Evolutionary conservation across 2,888 invertebrate species (phyloP).

Genomic region (Biston stratarius): DNA sequence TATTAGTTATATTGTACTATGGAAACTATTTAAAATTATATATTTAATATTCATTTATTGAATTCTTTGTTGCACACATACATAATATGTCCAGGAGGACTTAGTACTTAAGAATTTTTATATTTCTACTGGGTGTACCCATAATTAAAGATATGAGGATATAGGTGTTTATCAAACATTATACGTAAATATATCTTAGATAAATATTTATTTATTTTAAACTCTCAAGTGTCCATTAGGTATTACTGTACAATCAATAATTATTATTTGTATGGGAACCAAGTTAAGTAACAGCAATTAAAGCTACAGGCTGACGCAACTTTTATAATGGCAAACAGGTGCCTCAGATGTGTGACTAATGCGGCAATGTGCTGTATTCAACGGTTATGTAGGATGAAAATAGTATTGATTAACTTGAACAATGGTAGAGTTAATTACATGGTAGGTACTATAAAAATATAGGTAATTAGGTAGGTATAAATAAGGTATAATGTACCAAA

Average conservation of each 20-base stretch:
- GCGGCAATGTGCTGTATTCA: conserved; percentile 27
- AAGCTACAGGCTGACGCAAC: conserved; percentile 39
- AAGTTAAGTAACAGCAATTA: conserved; percentile 44
- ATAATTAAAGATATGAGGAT: no score
- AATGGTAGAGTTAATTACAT: conserved; percentile 29
- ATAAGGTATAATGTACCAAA: background rate
- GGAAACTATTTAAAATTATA: no score
- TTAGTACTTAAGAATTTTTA: no score
- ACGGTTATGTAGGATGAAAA: conserved; percentile 30
- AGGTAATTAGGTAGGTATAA: no score
- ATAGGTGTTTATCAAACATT: no score
- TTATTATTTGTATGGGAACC: conserved; percentile 44
- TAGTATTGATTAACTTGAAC: conserved; percentile 31
- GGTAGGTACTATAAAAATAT: conserved; percentile 1
- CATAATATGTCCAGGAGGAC: no score
- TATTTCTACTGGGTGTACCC: no score
- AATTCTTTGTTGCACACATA: no score
- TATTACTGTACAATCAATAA: conserved; percentile 30
- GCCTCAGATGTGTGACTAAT: conserved; percentile 44
- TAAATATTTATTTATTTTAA: background rate
- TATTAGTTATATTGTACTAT: no score
- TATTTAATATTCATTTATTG: no score
- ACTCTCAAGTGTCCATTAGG: conserved; percentile 15
- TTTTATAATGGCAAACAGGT: conserved; percentile 44
- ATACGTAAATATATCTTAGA: no score